Conservation (phyloP, 2,113 vertebrate genomes). For the Myodes glareolus region DNA sequence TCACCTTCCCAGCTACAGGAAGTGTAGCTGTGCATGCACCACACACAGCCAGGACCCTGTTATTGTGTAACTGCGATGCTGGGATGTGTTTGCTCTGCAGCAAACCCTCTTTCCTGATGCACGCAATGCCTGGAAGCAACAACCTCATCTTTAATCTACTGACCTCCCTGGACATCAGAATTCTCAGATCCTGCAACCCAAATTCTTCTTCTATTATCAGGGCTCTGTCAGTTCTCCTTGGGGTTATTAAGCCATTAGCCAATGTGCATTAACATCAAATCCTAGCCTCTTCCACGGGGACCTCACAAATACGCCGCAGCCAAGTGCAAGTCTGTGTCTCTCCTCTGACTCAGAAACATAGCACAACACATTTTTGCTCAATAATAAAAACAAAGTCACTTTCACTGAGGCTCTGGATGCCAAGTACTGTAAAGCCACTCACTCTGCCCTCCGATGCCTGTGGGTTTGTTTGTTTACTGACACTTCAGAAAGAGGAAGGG, state of each 20-base stretch:
- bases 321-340: not conserved
- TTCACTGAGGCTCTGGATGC: not conserved
- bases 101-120: not conserved
- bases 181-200: not conserved
- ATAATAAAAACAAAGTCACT: constrained; percentile 57
- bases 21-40: not conserved
- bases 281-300: not conserved
- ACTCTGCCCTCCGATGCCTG: not conserved
- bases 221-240: not conserved
- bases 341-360: constrained; percentile 60
- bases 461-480: not conserved
- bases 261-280: not conserved
- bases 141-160: not conserved
- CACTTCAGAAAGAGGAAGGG: not conserved
- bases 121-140: not conserved
- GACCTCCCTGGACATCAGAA: not conserved
- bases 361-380: constrained; percentile 40
- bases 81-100: not conserved
- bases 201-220: not conserved
- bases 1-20: not conserved
- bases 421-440: not conserved
- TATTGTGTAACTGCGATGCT: not conserved
- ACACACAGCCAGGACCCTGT: not conserved
- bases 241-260: not conserved
- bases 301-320: constrained; percentile 15